Evolutionary conservation across 2,888 invertebrate genomes (phyloP), one percentile per base, ranked within the genome.

Genomic region (Drosophila hamatofila): DNA sequence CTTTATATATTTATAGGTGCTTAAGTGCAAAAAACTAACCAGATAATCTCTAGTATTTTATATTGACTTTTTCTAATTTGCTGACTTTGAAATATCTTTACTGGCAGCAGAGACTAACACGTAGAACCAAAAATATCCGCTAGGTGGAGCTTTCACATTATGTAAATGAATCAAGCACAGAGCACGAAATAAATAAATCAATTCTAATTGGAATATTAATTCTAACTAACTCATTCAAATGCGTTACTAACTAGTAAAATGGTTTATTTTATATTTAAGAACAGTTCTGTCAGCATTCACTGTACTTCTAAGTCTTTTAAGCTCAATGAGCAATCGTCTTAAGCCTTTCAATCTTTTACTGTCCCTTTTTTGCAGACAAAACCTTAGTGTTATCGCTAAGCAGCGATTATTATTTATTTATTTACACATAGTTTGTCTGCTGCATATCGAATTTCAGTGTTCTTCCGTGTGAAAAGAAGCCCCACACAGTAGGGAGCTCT

Each of bases 401-500:
- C 78, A 35, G 39, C 46, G 44, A 60, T 71, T 78, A 62, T 58
- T 72, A 66, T 80, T 80, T 83, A 71, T 80, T 80, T 81, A 69
- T 74, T 73, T 80, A 39, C 59, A 73, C 57, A 70, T 74, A 35
- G 44, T 61, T 39, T 42, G 54, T 67, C 65, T 42, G 30, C 14
- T 23, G 18, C 21, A 58, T 72, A 84, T 84, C 60, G 65, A 14
- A 73, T 84, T 76, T 70, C 78, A 39, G 30, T 76, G 30, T 76
- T 75, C 71, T 80, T 80, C 71, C 76, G 76, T 70, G 68, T 67
- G 75, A 69, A 78, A 75, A 72, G 84, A 84, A 84, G 84, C 84
- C 84, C 81, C 62, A 88, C 59, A 84, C n/a, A 18, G 18, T 61
- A 2, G 7, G 35, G 51, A 54, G 62, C 64, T 73, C 64, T 73